Conservation (phyloP, 2,888 invertebrate species). For the Vandiemenella viatica region DNA sequence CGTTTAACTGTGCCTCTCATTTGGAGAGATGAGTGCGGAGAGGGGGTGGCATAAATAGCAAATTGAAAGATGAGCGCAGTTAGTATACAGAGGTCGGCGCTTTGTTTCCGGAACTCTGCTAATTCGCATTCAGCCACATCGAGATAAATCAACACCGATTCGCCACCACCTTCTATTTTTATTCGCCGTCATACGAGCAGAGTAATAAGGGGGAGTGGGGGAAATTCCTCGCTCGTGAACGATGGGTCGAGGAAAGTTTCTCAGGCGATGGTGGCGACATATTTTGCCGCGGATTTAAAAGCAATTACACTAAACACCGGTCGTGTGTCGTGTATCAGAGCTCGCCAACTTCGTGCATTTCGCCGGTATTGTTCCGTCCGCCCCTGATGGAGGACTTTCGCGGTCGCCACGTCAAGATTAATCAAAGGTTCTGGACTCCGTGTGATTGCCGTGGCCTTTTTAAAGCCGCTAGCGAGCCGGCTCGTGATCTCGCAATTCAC, state of each 20-base stretch:
- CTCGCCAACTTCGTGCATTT: no score
- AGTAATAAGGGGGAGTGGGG: not conserved
- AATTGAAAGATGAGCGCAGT: no score
- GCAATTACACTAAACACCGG: not conserved
- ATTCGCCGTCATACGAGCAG: not conserved
- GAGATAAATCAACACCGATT: no score
- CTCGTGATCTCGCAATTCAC: not conserved
- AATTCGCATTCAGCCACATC: no score
- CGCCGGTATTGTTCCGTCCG: not conserved
- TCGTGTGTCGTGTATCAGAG: not conserved
- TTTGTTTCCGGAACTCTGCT: no score
- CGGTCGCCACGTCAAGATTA: not conserved
- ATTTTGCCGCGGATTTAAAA: not conserved
- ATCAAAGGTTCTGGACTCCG: not conserved
- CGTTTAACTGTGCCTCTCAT: no score
- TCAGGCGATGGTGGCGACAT: not conserved
- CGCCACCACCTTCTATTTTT: no score
- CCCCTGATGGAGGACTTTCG: not conserved
- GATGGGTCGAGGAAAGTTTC: not conserved
- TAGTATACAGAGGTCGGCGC: no score
- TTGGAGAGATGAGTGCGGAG: no score
- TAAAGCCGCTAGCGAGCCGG: not conserved
- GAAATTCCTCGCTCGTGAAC: not conserved
- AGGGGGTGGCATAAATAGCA: no score
- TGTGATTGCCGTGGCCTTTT: slow-evolving; percentile 4